Evolutionary conservation across 1,140 invertebrate genomes (phyloP), one percentile per base, ranked within the genome.

Genomic region (Metaphire vulgaris): DNA sequence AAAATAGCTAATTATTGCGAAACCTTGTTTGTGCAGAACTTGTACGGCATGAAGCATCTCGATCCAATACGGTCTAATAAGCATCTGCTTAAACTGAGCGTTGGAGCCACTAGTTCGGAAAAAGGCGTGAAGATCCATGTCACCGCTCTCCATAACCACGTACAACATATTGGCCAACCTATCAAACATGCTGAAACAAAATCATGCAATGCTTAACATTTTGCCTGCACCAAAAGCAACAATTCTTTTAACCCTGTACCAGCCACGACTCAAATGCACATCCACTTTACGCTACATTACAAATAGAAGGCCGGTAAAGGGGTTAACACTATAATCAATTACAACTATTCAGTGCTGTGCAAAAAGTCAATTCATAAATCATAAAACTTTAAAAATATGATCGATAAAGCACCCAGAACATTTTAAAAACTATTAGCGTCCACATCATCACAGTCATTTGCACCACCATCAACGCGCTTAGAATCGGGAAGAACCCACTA

Each of bases 31-130:
- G 82, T 99, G 97, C 81, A 98, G 96, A 80, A 93, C 91, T 81
- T 92, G 89, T 0, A 98, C 96, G 79, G 94, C 94, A 72, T 90
- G 89, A 32, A 99, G 87, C 94, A 98, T 98, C 87, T 96, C 92
- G 80, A 91, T 90, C 93, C 96, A 98, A 87, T 95, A 97, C 84
- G 92, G 93, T 79, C 93, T 89, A 41, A 96, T 91, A 28, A 74
- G n/a, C 83, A 84, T 91, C n/a, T 21, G 28, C n/a, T 26, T 2
- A 1, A 28, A 26, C 88, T 84, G 79, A 56, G 90, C 83, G 79
- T 90, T 88, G 80, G 92, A 84, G 79, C 88, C 85, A 73, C 85
- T 80, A 67, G 88, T 87, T 80, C 90, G 90, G n/a, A 96, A 86
- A 41, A 94, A 89, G 79, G 89, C 88, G 74, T 91, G 91, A 72